phyloP scores from a whole-genome alignment of 2,113 vertebrate species.

The Struthio camelus region DNA sequence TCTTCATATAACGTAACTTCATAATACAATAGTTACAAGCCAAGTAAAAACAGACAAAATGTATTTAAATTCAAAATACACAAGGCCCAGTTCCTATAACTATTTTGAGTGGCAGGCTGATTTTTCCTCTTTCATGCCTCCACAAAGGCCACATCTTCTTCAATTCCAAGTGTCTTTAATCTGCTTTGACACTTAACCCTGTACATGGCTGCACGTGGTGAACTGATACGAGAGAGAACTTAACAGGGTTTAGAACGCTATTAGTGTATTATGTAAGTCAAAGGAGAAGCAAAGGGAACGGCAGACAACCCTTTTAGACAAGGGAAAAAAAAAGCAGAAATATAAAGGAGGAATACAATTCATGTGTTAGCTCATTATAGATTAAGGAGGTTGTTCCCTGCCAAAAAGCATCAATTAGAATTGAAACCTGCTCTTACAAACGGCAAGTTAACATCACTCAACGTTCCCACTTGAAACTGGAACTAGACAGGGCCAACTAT shows the following conservation, averaged over 20 bases:
- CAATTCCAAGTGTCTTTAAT: background rate
- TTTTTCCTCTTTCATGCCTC: background rate
- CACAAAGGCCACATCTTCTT: background rate
- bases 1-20: background rate
- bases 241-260: background rate
- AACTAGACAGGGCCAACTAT: background rate
- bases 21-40: background rate
- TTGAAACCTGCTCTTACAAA: background rate
- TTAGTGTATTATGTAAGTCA: background rate
- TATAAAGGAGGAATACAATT: background rate
- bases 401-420: background rate
- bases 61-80: background rate
- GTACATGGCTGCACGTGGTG: background rate
- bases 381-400: background rate
- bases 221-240: background rate
- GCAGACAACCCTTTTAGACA: background rate
- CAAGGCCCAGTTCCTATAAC: background rate
- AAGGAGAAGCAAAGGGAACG: background rate
- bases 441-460: background rate
- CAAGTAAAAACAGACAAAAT: background rate
- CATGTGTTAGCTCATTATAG: background rate
- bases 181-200: background rate
- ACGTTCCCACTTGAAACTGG: background rate
- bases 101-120: background rate
- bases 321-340: background rate